Percentiles rank a stretch among this genome's conserved stretches.
Conservation (phyloP, 2,113 vertebrate species). For the Trematocara zebra region DNA sequence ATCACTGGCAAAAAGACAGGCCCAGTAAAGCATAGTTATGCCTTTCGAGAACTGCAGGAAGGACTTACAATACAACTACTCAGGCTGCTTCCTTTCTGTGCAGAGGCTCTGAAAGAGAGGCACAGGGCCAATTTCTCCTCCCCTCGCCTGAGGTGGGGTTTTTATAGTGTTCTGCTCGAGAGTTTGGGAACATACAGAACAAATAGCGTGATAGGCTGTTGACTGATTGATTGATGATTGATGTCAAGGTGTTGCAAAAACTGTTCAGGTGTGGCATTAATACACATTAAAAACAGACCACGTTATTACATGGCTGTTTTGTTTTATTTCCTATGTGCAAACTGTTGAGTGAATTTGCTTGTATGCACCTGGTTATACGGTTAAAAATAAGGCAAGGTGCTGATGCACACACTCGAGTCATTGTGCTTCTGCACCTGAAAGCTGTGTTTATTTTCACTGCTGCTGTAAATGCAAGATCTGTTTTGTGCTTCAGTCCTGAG, state of each 20-base stretch:
- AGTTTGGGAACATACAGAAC: conserved; percentile 34
- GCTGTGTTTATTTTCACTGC: conserved; percentile 41
- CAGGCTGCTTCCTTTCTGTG: conserved; percentile 49
- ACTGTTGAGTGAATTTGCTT: not conserved
- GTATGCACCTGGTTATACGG: not conserved
- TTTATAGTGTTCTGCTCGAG: conserved; percentile 35
- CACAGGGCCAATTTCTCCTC: conserved; percentile 47
- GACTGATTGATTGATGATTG: conserved; percentile 51
- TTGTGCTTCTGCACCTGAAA: conserved; percentile 50
- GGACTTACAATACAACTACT: conserved; percentile 49
- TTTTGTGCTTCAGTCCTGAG: conserved; percentile 34
- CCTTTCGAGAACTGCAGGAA: conserved; percentile 51
- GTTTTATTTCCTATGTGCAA: not conserved
- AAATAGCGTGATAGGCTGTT: conserved; percentile 29
- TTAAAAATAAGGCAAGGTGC: not conserved
- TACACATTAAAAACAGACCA: not conserved
- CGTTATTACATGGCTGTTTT: not conserved
- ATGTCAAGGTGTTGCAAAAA: conserved; percentile 29
- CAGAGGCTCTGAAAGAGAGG: conserved; percentile 25
- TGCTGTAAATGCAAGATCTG: conserved; percentile 10
- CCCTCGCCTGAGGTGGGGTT: conserved; percentile 42
- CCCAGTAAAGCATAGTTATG: not conserved
- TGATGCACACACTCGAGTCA: conserved; percentile 8
- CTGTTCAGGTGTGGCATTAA: conserved; percentile 34
- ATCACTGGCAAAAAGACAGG: not conserved